phyloP scores from a whole-genome alignment of 2,888 invertebrate species.

The Drosophila infuscata region DNA sequence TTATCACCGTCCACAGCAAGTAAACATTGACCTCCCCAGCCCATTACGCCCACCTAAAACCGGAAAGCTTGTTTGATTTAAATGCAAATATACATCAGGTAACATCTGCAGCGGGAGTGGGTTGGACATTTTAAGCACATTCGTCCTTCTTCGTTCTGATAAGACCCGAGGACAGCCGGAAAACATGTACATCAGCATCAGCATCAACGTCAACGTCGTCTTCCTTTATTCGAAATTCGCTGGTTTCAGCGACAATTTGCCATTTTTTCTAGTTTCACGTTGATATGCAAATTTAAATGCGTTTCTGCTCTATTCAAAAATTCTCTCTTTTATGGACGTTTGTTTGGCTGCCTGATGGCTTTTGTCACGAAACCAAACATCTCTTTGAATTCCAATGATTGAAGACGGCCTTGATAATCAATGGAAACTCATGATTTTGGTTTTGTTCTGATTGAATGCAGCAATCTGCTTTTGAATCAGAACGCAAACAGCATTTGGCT shows the following conservation, averaged over 20 bases:
- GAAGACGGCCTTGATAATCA: constrained; percentile 24
- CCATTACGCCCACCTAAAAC: background rate
- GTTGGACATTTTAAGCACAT: constrained; percentile 8
- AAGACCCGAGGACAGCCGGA: constrained; percentile 9
- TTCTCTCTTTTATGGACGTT: background rate
- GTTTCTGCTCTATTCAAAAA: constrained; percentile 29
- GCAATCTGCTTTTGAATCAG: background rate
- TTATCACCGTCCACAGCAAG: constrained; percentile 9
- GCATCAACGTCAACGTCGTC: constrained; percentile 25
- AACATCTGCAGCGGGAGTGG: constrained; percentile 5
- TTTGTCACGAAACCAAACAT: constrained; percentile 12
- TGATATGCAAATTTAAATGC: constrained; percentile 76
- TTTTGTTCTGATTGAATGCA: background rate
- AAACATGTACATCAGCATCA: constrained; percentile 12
- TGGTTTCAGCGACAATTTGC: constrained; percentile 37
- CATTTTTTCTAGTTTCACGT: constrained; percentile 33
- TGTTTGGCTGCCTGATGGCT: background rate
- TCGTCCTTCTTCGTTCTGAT: constrained; percentile 1
- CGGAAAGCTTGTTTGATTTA: constrained; percentile 55
- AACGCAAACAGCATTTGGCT: background rate
- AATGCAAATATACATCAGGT: constrained; percentile 69
- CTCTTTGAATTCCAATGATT: constrained; percentile 18
- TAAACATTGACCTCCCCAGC: constrained; percentile 4
- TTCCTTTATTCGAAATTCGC: constrained; percentile 20
- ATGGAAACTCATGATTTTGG: constrained; percentile 1